Conservation (phyloP, 2,113 vertebrate genomes). For the Gobius niger region DNA sequence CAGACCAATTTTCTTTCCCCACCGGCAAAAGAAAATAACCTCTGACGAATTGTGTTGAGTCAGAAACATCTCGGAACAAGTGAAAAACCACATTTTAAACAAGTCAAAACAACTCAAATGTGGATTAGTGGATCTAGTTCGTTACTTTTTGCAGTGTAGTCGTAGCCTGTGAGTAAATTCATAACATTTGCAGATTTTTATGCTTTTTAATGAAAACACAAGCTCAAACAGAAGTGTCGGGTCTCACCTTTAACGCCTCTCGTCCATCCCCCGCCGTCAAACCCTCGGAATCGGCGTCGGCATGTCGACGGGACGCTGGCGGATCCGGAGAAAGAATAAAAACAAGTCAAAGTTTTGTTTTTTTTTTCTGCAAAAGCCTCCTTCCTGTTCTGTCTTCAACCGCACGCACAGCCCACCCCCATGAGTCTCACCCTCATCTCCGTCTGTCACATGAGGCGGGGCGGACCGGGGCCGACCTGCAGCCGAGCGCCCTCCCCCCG, state of each 20-base stretch:
- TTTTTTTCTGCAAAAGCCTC: neutral
- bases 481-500: neutral
- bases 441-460: neutral
- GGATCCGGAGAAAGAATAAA: neutral
- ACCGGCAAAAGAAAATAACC: too few relatives aligned
- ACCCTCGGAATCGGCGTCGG: conserved; percentile 35
- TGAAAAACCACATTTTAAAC: too few relatives aligned
- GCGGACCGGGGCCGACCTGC: neutral
- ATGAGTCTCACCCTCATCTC: conserved; percentile 53
- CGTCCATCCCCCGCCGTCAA: conserved; percentile 48
- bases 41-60: too few relatives aligned
- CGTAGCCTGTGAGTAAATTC: too few relatives aligned
- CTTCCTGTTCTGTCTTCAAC: conserved; percentile 76
- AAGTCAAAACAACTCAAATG: too few relatives aligned
- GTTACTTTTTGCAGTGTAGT: too few relatives aligned
- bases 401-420: conserved; percentile 71
- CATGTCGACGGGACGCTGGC: conserved; percentile 46
- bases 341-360: neutral
- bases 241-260: conserved; percentile 51
- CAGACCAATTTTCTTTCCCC: too few relatives aligned
- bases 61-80: too few relatives aligned
- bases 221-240: neutral
- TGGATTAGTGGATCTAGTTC: too few relatives aligned
- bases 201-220: neutral
- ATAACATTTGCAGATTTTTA: neutral